Evolutionary conservation across 2,113 vertebrate genomes (phyloP).

Genomic region (Anoura caudifer): DNA sequence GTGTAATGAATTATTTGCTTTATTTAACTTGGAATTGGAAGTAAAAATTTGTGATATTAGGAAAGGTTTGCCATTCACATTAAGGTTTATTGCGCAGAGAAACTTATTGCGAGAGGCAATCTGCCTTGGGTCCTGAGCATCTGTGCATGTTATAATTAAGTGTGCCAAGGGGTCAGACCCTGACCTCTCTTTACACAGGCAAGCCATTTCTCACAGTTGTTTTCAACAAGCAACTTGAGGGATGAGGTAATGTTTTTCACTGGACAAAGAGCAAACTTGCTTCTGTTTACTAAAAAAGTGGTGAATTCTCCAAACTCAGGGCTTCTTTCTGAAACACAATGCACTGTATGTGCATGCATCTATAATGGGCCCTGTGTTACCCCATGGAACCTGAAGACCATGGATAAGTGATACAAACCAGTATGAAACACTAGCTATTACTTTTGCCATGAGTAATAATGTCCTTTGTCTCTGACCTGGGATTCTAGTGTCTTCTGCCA

Average conservation of each 20-base stretch:
- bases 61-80: not conserved
- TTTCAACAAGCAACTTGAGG: not conserved
- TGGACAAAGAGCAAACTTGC: not conserved
- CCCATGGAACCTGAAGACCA: not conserved
- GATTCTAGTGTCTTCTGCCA: not conserved
- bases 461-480: not conserved
- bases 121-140: not conserved
- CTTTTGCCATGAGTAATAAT: not conserved
- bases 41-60: not conserved
- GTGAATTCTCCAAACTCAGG: not conserved
- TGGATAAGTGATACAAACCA: not conserved
- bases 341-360: not conserved
- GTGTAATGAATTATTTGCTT: not conserved
- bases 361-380: not conserved
- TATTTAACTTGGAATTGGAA: slow-evolving; percentile 6
- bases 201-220: slow-evolving; percentile 18
- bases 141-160: not conserved
- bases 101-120: slow-evolving; percentile 14
- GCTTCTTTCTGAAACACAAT: not conserved
- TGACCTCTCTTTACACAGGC: not conserved
- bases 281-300: slow-evolving; percentile 23
- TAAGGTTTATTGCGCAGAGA: not conserved
- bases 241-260: not conserved
- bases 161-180: not conserved
- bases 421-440: not conserved